Evolutionary conservation across 2,797 vertebrate species (phyloP).

Genomic region (Sebastes baramenuke): DNA sequence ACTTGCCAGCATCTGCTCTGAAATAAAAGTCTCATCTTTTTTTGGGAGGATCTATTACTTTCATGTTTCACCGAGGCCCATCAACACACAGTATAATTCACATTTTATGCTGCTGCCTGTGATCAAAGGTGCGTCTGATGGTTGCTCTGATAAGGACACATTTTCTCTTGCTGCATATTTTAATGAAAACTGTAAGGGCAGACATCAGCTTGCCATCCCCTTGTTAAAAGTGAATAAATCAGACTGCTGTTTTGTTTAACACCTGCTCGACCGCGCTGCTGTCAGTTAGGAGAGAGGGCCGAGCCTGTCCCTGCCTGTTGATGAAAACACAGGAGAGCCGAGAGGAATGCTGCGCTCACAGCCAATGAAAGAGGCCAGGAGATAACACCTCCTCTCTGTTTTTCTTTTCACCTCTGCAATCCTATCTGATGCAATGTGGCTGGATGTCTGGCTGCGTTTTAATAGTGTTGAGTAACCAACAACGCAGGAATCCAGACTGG

Average conservation of each 20-base stretch:
- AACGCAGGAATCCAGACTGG: background rate
- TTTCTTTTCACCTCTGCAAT: background rate
- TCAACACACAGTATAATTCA: background rate
- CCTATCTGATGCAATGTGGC: background rate
- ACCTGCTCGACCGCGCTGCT: slow-evolving; percentile 25
- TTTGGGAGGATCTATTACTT: background rate
- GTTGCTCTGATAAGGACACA: background rate
- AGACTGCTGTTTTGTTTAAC: slow-evolving; percentile 20
- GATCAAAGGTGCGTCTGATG: slow-evolving; percentile 16
- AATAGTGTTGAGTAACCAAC: background rate
- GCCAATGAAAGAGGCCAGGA: slow-evolving; percentile 20
- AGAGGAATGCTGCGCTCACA: slow-evolving; percentile 56
- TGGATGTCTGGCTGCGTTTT: background rate
- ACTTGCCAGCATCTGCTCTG: background rate
- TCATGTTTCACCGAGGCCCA: background rate
- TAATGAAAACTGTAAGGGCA: background rate
- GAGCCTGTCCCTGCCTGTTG: slow-evolving; percentile 61
- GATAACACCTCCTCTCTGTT: slow-evolving; percentile 20
- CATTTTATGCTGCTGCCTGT: background rate
- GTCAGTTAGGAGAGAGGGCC: slow-evolving; percentile 14
- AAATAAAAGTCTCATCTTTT: background rate
- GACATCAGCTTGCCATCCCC: background rate
- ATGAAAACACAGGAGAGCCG: slow-evolving; percentile 11
- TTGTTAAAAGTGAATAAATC: slow-evolving; percentile 33
- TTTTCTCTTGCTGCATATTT: slow-evolving; percentile 9